A percentile compares a stretch with the other conserved stretches of the same genome.
phyloP scores from a whole-genome alignment of 1,140 invertebrate genomes.

The Hycleus cichorii region DNA sequence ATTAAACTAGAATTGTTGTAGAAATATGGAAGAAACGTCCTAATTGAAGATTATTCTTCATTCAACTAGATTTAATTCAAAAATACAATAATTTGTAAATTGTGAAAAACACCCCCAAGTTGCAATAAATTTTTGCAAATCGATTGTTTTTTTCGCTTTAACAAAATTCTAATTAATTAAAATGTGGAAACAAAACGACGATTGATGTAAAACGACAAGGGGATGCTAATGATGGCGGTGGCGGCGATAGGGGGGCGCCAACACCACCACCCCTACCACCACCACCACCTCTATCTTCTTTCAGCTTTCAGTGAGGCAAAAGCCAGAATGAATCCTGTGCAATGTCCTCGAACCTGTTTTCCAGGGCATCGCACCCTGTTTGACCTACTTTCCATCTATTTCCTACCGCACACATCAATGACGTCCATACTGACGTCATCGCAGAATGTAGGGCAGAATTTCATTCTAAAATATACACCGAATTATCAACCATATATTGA shows the following conservation, averaged over 20 bases:
- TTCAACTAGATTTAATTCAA: no score
- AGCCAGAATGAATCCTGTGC: constrained; percentile 33
- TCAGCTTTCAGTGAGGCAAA: constrained; percentile 40
- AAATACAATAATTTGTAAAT: no score
- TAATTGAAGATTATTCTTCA: no score
- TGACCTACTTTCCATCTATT: constrained; percentile 36
- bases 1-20: no score
- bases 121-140: no score
- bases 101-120: no score
- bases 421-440: constrained; percentile 39
- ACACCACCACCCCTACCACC: no score
- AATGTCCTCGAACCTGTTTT: constrained; percentile 35
- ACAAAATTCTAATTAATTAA: background rate
- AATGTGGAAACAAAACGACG: background rate
- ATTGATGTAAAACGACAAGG: background rate
- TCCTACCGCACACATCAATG: constrained; percentile 21
- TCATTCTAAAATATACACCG: constrained; percentile 41
- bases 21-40: no score
- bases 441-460: constrained; percentile 38
- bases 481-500: constrained; percentile 2
- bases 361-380: constrained; percentile 40
- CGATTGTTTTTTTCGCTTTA: no score
- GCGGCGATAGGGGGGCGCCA: constrained; percentile 1
- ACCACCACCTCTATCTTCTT: no score
- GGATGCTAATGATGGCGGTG: background rate